Evolutionary conservation across 2,888 invertebrate genomes (phyloP), one percentile per base, ranked within the genome.

Genomic region (Corythucha ciliata): DNA sequence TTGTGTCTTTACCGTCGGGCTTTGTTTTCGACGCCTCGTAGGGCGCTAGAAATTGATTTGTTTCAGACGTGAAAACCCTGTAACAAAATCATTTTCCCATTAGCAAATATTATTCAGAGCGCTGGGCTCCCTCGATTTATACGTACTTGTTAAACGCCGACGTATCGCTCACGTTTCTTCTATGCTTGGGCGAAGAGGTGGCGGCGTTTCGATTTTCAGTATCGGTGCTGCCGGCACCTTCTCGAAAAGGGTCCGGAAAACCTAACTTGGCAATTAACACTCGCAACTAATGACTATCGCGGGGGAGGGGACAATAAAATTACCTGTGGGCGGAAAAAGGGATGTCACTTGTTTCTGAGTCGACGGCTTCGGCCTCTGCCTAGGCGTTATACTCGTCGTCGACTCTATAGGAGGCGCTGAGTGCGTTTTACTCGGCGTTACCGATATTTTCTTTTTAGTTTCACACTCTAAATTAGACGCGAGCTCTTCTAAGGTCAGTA

Each of bases 131-230:
- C 37, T 40, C 14, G 8, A 18, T 40, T 22, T 14, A 34, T 22
- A 54, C 75, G 70, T 70, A 83, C 83, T 83, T 83, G 66, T 81
- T 82, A 64, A 84, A 84, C 60, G 84, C 83, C 48, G 83, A 82
- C 2, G 87, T 87, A 64, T 88, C 88, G 65, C 86, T 86, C 68
- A 84, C 83, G 67, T 87, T 86, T 52, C 88, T 74, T 48, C 87
- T 72, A 66, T 88, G 87, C 6, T 79, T 57, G 1, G 56, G 52
- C 3, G 58, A 53, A 40, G 68, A 64, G 34, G 33, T 24, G 26
- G 66, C 67, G 14, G 66, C 65, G 5, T 66, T 64, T 3, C 68
- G 66, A 51, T 67, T 67, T 41, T 68, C 69, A 61, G 67, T 49
- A 39, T 56, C 56, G 21, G 18, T 39, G 29, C 37, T 49, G 21